Evolutionary conservation across 1,140 invertebrate species (phyloP).

Genomic region (Plectrocnemia conspersa): DNA sequence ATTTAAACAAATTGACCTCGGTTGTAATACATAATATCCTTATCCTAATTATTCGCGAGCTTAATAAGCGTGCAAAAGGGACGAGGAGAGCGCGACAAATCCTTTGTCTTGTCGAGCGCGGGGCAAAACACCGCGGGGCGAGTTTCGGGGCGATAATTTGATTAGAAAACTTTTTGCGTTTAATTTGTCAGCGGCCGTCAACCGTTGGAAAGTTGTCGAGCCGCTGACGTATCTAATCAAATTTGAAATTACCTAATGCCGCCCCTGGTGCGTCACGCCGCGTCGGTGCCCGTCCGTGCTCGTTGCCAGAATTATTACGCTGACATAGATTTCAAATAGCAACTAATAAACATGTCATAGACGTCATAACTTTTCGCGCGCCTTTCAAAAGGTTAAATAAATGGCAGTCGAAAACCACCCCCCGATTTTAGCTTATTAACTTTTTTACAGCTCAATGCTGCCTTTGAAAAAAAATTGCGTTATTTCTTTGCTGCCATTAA

Average conservation of each 20-base stretch:
- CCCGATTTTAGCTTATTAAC: too few species aligned
- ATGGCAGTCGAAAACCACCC: conserved; percentile 14
- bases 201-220: not conserved
- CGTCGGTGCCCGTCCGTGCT: not conserved
- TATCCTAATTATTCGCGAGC: too few species aligned
- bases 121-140: too few species aligned
- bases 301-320: conserved; percentile 18
- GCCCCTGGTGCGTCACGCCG: not conserved
- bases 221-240: conserved; percentile 13
- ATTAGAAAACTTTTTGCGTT: conserved; percentile 1
- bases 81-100: too few species aligned
- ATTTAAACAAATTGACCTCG: too few species aligned
- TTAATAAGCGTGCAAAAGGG: too few species aligned
- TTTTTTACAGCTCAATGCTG: too few species aligned
- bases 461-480: too few species aligned
- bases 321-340: conserved; percentile 29
- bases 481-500: too few species aligned
- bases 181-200: conserved; percentile 11
- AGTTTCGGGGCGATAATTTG: conserved; percentile 4
- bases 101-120: too few species aligned
- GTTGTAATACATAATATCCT: too few species aligned
- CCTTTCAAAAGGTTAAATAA: conserved; percentile 22
- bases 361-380: conserved; percentile 23
- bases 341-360: conserved; percentile 30
- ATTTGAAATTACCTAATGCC: conserved; percentile 10